A percentile compares a stretch with the other conserved stretches of the same genome.
Evolutionary conservation across 2,888 invertebrate species (phyloP).

Genomic region (Chrysolina oricalcia): DNA sequence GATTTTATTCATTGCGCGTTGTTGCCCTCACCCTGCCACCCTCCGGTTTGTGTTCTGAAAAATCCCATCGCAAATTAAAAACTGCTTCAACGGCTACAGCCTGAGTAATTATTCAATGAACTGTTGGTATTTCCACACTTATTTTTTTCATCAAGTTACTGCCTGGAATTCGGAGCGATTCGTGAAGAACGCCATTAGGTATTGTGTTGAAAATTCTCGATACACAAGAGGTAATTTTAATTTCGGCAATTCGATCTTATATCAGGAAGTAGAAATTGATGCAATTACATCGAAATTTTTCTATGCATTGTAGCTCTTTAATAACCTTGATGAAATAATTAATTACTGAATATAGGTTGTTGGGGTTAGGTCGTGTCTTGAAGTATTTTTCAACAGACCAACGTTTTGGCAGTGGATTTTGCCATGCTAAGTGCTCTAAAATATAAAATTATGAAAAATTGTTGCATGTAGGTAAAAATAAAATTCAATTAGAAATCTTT

Average conservation of each 20-base stretch:
- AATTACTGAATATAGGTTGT: too few species aligned
- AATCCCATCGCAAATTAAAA: conserved; percentile 69
- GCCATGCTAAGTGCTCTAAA: too few species aligned
- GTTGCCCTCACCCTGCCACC: conserved; percentile 59
- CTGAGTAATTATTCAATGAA: conserved; percentile 42
- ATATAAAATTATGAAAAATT: too few species aligned
- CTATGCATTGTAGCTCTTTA: too few species aligned
- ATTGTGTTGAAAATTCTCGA: background rate
- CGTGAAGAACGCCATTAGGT: background rate
- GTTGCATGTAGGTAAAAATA: too few species aligned
- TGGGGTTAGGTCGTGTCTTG: too few species aligned
- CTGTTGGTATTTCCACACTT: conserved; percentile 41
- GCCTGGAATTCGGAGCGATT: background rate
- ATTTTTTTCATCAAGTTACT: background rate
- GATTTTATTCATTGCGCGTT: conserved; percentile 70
- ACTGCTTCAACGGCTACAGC: conserved; percentile 48
- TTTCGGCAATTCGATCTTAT: background rate
- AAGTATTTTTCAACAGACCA: too few species aligned
- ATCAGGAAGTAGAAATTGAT: too few species aligned
- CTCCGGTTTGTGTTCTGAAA: conserved; percentile 61
- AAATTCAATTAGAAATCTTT: too few species aligned
- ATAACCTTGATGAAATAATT: too few species aligned
- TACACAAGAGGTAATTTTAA: background rate
- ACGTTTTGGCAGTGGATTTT: too few species aligned
- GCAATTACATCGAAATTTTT: too few species aligned